phyloP scores from a whole-genome alignment of 2,797 vertebrate genomes.

The Gallinago nigripennis region DNA sequence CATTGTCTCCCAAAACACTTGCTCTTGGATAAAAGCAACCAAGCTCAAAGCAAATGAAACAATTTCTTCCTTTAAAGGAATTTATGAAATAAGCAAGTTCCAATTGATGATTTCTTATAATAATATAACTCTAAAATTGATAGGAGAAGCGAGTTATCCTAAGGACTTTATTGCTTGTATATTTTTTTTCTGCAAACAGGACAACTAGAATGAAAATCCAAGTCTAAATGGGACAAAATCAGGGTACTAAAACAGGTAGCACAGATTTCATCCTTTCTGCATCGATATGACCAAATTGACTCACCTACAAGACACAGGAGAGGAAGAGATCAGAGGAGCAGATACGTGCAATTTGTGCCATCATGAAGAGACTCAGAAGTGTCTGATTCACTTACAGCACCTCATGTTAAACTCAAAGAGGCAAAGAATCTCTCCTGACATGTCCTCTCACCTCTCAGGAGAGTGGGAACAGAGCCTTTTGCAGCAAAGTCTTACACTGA shows the following conservation, averaged over 20 bases:
- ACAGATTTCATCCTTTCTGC: background rate
- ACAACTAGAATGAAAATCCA: background rate
- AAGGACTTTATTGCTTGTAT: background rate
- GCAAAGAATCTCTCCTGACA: background rate
- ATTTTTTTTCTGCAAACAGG: background rate
- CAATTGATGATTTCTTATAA: background rate
- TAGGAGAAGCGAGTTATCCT: background rate
- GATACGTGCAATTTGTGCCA: background rate
- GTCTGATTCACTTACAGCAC: background rate
- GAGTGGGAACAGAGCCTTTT: background rate
- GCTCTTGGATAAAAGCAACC: background rate
- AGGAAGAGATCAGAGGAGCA: background rate
- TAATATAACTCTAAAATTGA: background rate
- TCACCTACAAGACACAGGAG: background rate
- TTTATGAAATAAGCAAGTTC: background rate
- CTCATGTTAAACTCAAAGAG: background rate
- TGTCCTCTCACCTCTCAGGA: background rate
- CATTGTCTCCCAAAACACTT: background rate
- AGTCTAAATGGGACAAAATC: background rate
- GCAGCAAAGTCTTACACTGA: background rate
- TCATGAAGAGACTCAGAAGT: background rate
- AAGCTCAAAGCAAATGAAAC: background rate
- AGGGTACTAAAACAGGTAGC: background rate
- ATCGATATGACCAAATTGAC: background rate
- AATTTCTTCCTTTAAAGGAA: background rate